Evolutionary conservation across 1,140 invertebrate species (phyloP).

Genomic region (Tetraneura akinire): DNA sequence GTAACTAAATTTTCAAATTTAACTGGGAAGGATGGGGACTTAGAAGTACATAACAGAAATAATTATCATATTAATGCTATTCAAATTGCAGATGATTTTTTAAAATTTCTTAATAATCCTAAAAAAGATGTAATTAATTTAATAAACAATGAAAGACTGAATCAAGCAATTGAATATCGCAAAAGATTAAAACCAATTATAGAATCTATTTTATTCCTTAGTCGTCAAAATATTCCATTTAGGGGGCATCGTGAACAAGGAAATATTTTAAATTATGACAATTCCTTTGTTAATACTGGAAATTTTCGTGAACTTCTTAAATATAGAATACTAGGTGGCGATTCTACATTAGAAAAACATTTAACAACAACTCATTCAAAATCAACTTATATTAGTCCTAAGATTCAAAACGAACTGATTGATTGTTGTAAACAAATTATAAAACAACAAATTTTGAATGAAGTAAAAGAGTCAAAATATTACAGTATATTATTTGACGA

Average conservation of each 20-base stretch:
- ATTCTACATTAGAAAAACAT: not conserved
- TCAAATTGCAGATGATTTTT: not conserved
- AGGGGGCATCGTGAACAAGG: conserved; percentile 11
- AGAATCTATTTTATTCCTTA: too few species aligned
- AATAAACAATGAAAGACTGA: not conserved
- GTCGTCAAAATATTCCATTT: too few species aligned
- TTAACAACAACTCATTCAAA: not conserved
- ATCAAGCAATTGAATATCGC: not conserved
- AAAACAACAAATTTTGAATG: not conserved
- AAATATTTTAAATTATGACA: conserved; percentile 8
- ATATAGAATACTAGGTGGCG: not conserved
- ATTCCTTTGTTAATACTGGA: not conserved
- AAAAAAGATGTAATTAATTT: too few species aligned
- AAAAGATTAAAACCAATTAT: not conserved
- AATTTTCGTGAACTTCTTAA: conserved; percentile 9
- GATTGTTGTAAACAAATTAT: not conserved
- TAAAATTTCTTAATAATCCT: not conserved
- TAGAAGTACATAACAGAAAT: not conserved
- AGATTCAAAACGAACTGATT: not conserved
- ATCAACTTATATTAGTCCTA: conserved; percentile 6
- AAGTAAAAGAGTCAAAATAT: not conserved
- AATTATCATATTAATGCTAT: not conserved
- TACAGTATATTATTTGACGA: not conserved
- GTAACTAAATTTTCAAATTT: conserved; percentile 16
- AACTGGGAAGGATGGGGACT: not conserved